Base-by-base conservation (phyloP, 2,797 vertebrate species). In the Pseudotriccus pelzelni region DNA sequence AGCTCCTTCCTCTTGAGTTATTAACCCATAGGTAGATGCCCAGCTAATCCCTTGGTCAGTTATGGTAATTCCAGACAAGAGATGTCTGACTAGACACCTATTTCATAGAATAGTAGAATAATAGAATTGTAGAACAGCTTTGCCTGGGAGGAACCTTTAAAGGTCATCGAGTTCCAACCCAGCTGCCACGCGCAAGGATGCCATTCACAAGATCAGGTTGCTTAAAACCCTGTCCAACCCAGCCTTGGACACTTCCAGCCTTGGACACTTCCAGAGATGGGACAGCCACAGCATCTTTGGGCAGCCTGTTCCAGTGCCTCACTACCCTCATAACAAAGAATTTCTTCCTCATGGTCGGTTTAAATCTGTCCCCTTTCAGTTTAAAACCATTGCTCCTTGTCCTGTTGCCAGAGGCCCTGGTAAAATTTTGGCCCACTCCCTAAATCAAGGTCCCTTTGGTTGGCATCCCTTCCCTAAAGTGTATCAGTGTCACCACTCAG, bases 1-100 rank as follows among this genome's bases (percentile, higher is more conserved):
- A 89, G 17, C 73, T 94, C 32, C 75, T 82, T 87, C 41, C 16
- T 13, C 36, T 89, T 53, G 47, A 79, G n/a, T 66, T 87, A 32
- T 69, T 79, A 73, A 78, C 56, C 63, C 41, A 16, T 10, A 73
- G 11, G 3, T 66, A 74, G 74, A 64, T 14, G 20, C 4, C 3
- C 22, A 64, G 53, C 10, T 88, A 44, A 77, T 49, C 25, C 28
- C 28, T 60, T 88, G 37, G 32, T 59, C 67, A 73, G 2, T 30
- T 27, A 23, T 5, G 4, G 21, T 34, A 11, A 37, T 62, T 6
- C 83, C 36, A 64, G 74, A 13, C 19, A 55, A 14, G 28, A 88
- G 23, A n/a, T 16, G 9, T 41, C 39, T 77, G 60, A 59, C 62
- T 52, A 72, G n/a, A 20, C 27, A 27, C 36, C 7, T 63, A 14